These are phyloP conservation scores for Cheirogaleus major DNA, from an alignment of 2,797 vertebrate genomes.

Conservation along the genomic window DNA sequence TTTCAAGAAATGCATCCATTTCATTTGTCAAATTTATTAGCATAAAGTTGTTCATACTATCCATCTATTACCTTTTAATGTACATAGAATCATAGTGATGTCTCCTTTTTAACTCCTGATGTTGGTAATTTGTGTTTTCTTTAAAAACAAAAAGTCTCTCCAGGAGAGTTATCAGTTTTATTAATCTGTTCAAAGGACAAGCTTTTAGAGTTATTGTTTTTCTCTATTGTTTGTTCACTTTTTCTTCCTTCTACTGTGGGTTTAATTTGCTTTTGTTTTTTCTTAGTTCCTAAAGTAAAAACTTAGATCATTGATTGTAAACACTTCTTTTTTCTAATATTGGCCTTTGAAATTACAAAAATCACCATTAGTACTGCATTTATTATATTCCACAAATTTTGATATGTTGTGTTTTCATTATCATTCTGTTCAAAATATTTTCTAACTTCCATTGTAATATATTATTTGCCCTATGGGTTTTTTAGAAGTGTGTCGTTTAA, in stretches of 20 bases:
- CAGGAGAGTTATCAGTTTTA: background rate
- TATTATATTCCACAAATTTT: background rate
- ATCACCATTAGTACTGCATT: background rate
- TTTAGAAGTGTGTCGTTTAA: background rate
- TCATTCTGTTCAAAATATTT: conserved; percentile 50
- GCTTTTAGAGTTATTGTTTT: background rate
- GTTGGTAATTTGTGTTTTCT: background rate
- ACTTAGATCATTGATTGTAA: background rate
- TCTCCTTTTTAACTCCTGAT: background rate
- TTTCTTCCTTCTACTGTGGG: background rate
- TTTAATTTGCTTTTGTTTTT: background rate
- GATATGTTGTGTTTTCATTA: background rate
- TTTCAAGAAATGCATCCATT: background rate
- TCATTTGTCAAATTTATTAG: background rate
- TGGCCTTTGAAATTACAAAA: conserved; percentile 1
- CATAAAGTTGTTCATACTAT: background rate
- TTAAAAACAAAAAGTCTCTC: background rate
- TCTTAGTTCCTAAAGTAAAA: conserved; percentile 7
- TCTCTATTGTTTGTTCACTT: background rate
- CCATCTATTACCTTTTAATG: background rate
- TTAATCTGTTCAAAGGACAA: background rate
- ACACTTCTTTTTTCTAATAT: background rate
- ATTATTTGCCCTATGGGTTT: background rate
- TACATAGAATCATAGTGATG: background rate
- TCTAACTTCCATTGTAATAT: conserved; percentile 7